phyloP scores from a whole-genome alignment of 2,797 vertebrate species.

The Chaetodon trifasciatus region DNA sequence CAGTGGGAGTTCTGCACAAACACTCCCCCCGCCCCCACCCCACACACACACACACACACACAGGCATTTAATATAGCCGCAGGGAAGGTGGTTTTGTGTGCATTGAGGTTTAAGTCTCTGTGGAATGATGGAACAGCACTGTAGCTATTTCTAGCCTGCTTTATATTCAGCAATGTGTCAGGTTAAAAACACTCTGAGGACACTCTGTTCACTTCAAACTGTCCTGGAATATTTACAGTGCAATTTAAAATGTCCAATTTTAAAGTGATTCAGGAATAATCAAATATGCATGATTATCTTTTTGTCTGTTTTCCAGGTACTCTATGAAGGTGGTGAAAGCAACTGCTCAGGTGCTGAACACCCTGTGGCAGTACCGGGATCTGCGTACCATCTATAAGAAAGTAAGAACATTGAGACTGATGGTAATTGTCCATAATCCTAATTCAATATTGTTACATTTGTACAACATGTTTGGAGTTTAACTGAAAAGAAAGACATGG shows the following conservation, averaged over 20 bases:
- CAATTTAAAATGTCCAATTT: slow-evolving; percentile 11
- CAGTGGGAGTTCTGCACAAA: slow-evolving; percentile 20
- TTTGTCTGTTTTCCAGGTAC: slow-evolving; percentile 84
- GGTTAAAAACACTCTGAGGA: slow-evolving; percentile 55
- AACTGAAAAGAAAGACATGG: not conserved
- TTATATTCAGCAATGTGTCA: slow-evolving; percentile 64
- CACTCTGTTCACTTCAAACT: slow-evolving; percentile 36
- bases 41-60: not conserved
- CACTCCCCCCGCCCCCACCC: slow-evolving; percentile 1
- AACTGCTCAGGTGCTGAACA: slow-evolving; percentile 97
- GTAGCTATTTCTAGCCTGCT: slow-evolving; percentile 68
- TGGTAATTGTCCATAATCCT: too few species aligned
- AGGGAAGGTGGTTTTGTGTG: slow-evolving; percentile 67
- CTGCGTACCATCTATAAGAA: slow-evolving; percentile 99
- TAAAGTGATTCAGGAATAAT: slow-evolving; percentile 24
- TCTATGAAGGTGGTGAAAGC: slow-evolving; percentile 98
- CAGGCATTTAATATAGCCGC: slow-evolving; percentile 42
- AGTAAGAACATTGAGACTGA: slow-evolving; percentile 77
- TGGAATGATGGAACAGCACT: slow-evolving; percentile 55
- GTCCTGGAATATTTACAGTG: slow-evolving; percentile 27
- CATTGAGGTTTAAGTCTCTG: slow-evolving; percentile 60
- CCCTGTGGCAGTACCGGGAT: slow-evolving; percentile 97
- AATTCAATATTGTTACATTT: not conserved
- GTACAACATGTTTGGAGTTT: slow-evolving; percentile 5
- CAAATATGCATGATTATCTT: slow-evolving; percentile 5